phyloP scores from a whole-genome alignment of 2,113 vertebrate species.

The Brienomyrus longianalis region DNA sequence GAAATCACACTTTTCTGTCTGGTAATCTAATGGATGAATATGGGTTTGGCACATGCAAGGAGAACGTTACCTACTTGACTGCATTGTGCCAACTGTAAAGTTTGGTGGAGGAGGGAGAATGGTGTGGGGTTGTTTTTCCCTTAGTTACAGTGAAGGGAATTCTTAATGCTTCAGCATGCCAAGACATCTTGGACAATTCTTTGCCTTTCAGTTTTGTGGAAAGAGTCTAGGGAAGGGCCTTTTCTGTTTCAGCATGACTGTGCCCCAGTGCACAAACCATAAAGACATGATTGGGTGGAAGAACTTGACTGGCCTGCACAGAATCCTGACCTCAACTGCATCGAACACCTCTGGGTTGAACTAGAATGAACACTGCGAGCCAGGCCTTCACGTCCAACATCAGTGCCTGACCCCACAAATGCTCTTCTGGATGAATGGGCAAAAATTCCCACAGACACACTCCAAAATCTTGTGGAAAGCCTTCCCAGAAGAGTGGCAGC shows the following conservation, averaged over 20 bases:
- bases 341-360: neutral
- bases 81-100: too few relatives aligned
- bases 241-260: neutral
- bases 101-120: too few relatives aligned
- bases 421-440: neutral
- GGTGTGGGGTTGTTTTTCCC: too few relatives aligned
- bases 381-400: neutral
- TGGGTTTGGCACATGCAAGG: too few relatives aligned
- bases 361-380: neutral
- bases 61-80: too few relatives aligned
- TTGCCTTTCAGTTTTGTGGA: neutral
- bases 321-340: neutral
- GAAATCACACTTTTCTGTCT: neutral
- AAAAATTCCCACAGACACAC: neutral
- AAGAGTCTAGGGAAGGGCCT: neutral
- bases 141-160: too few relatives aligned
- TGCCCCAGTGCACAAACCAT: neutral
- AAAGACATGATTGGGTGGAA: neutral
- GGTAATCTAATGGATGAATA: rapidly evolving
- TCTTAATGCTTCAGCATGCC: too few relatives aligned
- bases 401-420: neutral
- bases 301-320: neutral
- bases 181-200: neutral
- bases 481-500: neutral
- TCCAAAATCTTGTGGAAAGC: neutral